Percentiles rank a stretch among this genome's conserved stretches.
Evolutionary conservation across 2,797 vertebrate species (phyloP).

Genomic region (Calcarius lapponicus): DNA sequence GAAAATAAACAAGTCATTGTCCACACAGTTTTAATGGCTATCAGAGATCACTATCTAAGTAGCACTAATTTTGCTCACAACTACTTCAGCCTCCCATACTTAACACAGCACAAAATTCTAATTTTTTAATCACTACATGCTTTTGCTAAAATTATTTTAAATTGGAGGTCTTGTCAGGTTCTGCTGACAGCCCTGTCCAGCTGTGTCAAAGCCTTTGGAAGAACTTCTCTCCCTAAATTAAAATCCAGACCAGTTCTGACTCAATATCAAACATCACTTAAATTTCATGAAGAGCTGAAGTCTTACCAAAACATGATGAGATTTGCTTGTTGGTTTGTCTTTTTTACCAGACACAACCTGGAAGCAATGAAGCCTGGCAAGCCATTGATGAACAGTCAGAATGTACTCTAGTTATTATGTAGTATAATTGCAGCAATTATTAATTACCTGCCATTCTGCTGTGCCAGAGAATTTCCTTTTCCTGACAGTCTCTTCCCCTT

Average conservation of each 20-base stretch:
- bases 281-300: not conserved
- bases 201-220: not conserved
- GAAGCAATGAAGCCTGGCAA: not conserved
- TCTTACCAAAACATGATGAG: not conserved
- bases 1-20: not conserved
- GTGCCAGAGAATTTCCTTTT: conserved; percentile 44
- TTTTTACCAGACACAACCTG: not conserved
- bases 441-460: conserved; percentile 14
- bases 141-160: not conserved
- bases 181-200: not conserved
- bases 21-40: not conserved
- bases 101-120: not conserved
- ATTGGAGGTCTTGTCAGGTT: not conserved
- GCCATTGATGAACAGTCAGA: not conserved
- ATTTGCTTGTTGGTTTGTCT: not conserved
- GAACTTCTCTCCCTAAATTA: not conserved
- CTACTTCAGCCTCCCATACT: not conserved
- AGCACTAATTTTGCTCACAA: not conserved
- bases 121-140: not conserved
- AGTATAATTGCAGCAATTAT: conserved; percentile 38
- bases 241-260: not conserved
- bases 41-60: not conserved
- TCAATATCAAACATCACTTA: not conserved
- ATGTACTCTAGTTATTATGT: not conserved
- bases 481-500: conserved; percentile 24